Conservation (phyloP, 2,113 vertebrate species). For the Saguinus imperator region DNA sequence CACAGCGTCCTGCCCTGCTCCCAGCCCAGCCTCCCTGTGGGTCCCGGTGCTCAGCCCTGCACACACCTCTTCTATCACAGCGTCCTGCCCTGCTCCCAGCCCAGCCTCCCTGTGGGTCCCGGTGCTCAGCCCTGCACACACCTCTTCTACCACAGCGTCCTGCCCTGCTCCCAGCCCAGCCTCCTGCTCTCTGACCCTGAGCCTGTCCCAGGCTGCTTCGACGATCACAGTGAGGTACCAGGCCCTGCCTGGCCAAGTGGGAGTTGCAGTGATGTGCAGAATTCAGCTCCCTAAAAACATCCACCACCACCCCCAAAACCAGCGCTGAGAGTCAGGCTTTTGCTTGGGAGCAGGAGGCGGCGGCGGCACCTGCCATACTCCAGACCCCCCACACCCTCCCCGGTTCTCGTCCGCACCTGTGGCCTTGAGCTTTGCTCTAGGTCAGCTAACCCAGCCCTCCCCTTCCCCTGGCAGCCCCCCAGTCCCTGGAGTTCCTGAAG, state of each 20-base stretch:
- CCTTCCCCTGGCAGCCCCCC: background rate
- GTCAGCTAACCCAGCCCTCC: background rate
- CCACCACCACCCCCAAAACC: background rate
- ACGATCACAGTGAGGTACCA: accelerated
- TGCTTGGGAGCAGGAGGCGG: background rate
- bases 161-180: background rate
- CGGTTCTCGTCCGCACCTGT: accelerated
- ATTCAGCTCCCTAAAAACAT: background rate
- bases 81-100: background rate
- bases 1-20: no score
- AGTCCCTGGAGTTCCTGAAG: constrained; percentile 72
- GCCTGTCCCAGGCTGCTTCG: background rate
- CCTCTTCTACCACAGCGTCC: background rate
- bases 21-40: no score
- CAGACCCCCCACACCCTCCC: background rate
- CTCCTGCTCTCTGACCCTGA: background rate
- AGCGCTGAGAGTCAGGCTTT: background rate
- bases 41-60: no score
- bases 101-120: background rate
- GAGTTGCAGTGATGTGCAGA: background rate
- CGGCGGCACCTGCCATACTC: background rate
- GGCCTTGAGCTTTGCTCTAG: background rate
- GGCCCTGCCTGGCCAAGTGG: background rate
- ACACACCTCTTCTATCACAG: no score
- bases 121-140: background rate